Evolutionary conservation across 2,113 vertebrate species (phyloP), one percentile per base, ranked within the genome.

Genomic region (Pterocles orientalis): DNA sequence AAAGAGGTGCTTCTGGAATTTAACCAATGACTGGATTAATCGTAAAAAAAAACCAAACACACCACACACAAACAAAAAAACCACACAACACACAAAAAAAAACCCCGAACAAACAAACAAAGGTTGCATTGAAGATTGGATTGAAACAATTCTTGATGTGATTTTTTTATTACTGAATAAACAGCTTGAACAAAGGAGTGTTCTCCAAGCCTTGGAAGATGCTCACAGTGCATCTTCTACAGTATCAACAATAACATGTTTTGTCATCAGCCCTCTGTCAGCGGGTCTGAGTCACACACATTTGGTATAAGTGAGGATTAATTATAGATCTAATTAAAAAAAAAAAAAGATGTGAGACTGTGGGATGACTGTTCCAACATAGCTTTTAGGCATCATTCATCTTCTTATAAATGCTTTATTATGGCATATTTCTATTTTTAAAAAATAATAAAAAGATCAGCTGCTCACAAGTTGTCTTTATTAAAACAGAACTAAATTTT

Each of bases 221-320:
- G 34, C 19, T 89, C 68, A 79, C 51, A 94, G 79, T 70, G 47
- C 73, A 79, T 94, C 64, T 95, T 89, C 82, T 96, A 68, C 91
- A 79, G 66, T 34, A 93, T 82, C 94, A 66, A 97, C 85, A 96
- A 86, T 61, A 97, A 95, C 39, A 65, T 80, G 76, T 89, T 96
- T 95, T 97, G 91, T 94, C 97, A 96, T 94, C 60, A 84, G 60
- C 94, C 86, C 83, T 86, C 65, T 96, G 86, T 96, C 88, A 96
- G 45, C 81, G 51, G 92, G 72, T 82, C 69, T 97, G 93, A 98
- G 86, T 96, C 95, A 96, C 33, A 96, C 78, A 75, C 61, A 92
- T 82, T 95, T 81, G 68, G 41, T 93, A 53, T 95, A 92, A 87
- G 72, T 91, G 33, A 95, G 72, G 94, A 97, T 82, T 96, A 96